phyloP scores from a whole-genome alignment of 1,140 invertebrate species.

The Piezodorus guildinii region DNA sequence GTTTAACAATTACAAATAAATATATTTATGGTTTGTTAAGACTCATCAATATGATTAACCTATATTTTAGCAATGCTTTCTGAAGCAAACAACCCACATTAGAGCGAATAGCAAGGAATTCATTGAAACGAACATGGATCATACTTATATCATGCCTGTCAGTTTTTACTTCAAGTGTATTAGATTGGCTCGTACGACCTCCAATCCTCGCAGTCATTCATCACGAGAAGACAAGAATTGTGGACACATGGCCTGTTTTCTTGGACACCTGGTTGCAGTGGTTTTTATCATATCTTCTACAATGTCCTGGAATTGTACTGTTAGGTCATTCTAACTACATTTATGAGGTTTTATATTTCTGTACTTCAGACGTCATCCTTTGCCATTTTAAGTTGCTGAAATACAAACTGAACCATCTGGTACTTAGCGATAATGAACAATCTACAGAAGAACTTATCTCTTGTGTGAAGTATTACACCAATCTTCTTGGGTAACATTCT shows the following conservation, averaged over 20 bases:
- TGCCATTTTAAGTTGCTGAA: neutral
- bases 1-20: too few relatives aligned
- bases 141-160: neutral
- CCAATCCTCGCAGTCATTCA: neutral
- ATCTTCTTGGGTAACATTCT: neutral
- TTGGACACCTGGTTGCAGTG: conserved; percentile 16
- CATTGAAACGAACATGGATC: neutral
- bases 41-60: too few relatives aligned
- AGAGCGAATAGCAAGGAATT: neutral
- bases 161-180: neutral
- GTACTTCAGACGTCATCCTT: neutral
- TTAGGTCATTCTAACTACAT: neutral
- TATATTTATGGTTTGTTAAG: too few relatives aligned
- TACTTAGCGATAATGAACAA: neutral
- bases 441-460: neutral
- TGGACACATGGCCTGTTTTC: conserved; percentile 14
- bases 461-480: neutral
- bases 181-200: neutral
- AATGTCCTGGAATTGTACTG: neutral
- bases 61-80: neutral
- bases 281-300: conserved; percentile 11
- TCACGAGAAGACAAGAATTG: conserved; percentile 5
- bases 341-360: neutral
- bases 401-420: neutral
- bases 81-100: neutral